phyloP scores from a whole-genome alignment of 2,888 invertebrate genomes.

The Liodrosophila aerea region DNA sequence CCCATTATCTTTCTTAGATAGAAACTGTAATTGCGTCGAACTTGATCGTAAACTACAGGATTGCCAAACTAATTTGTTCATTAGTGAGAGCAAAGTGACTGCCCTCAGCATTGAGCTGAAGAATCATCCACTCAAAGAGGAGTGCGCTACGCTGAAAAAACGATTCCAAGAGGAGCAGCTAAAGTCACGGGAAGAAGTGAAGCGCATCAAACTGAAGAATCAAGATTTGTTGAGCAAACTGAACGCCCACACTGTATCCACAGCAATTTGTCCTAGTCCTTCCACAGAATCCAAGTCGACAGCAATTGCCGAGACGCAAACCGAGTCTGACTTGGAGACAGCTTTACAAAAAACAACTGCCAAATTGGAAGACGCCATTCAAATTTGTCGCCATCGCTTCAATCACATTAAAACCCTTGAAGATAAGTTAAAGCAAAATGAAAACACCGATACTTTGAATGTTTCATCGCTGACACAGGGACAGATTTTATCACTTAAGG shows the following conservation, averaged over 20 bases:
- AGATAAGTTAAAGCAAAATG: slow-evolving; percentile 53
- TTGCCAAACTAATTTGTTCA: slow-evolving; percentile 70
- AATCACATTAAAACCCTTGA: slow-evolving; percentile 68
- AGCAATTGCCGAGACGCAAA: slow-evolving; percentile 55
- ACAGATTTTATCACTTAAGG: slow-evolving; percentile 59
- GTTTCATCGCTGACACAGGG: slow-evolving; percentile 55
- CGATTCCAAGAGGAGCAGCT: slow-evolving; percentile 75
- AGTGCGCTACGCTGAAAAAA: slow-evolving; percentile 73
- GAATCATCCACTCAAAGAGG: slow-evolving; percentile 78
- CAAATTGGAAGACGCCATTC: slow-evolving; percentile 71
- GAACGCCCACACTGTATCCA: slow-evolving; percentile 22
- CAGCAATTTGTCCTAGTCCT: slow-evolving; percentile 1
- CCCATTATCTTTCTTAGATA: too few relatives aligned
- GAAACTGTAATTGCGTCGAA: slow-evolving; percentile 69
- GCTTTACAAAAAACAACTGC: slow-evolving; percentile 51
- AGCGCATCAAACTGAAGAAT: slow-evolving; percentile 68
- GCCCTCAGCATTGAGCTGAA: slow-evolving; percentile 74
- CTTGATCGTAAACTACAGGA: slow-evolving; percentile 73
- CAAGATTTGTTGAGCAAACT: slow-evolving; percentile 43
- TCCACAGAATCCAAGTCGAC: background rate
- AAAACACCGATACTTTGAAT: slow-evolving; percentile 47
- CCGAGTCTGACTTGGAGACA: slow-evolving; percentile 56
- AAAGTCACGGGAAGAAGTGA: slow-evolving; percentile 68
- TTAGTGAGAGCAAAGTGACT: slow-evolving; percentile 77
- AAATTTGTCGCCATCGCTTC: slow-evolving; percentile 73